These are phyloP conservation scores for Agonopterix heracliana DNA, from an alignment of 2,888 invertebrate species.

Conservation along the genomic window DNA sequence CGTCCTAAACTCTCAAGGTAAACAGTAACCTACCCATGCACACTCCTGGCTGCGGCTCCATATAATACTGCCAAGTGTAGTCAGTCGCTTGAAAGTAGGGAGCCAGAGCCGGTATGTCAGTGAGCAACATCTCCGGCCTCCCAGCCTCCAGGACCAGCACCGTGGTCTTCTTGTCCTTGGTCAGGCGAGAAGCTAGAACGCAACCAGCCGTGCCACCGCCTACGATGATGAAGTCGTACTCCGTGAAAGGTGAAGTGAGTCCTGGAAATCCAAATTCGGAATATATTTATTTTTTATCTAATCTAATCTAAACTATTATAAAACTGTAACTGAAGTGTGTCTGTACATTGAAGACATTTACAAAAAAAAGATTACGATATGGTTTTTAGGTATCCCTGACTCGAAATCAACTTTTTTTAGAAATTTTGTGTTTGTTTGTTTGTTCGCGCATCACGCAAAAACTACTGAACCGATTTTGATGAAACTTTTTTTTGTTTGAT, in stretches of 20 bases:
- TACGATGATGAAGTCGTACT: constrained; percentile 74
- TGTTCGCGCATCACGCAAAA: too few relatives aligned
- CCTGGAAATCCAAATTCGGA: constrained; percentile 29
- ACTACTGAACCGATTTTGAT: too few relatives aligned
- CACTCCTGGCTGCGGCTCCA: constrained; percentile 78
- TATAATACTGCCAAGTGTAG: constrained; percentile 83
- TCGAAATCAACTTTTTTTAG: too few relatives aligned
- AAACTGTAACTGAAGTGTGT: too few relatives aligned
- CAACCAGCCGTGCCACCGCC: constrained; percentile 77
- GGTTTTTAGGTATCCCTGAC: too few relatives aligned
- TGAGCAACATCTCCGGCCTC: constrained; percentile 64
- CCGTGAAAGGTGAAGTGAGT: constrained; percentile 39
- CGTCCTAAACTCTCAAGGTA: too few relatives aligned
- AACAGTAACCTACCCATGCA: constrained; percentile 63
- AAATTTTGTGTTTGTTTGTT: too few relatives aligned
- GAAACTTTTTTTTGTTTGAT: too few relatives aligned
- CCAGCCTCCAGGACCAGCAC: constrained; percentile 59
- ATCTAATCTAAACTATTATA: too few relatives aligned
- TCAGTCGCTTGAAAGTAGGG: constrained; percentile 77
- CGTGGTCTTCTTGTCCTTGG: constrained; percentile 51
- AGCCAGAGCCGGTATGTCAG: constrained; percentile 74
- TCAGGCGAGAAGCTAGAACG: constrained; percentile 68
- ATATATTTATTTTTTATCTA: too few relatives aligned
- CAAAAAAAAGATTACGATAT: too few relatives aligned
- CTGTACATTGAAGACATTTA: too few relatives aligned